Conservation (phyloP, 2,113 vertebrate genomes). For the Entosphenus tridentatus region DNA sequence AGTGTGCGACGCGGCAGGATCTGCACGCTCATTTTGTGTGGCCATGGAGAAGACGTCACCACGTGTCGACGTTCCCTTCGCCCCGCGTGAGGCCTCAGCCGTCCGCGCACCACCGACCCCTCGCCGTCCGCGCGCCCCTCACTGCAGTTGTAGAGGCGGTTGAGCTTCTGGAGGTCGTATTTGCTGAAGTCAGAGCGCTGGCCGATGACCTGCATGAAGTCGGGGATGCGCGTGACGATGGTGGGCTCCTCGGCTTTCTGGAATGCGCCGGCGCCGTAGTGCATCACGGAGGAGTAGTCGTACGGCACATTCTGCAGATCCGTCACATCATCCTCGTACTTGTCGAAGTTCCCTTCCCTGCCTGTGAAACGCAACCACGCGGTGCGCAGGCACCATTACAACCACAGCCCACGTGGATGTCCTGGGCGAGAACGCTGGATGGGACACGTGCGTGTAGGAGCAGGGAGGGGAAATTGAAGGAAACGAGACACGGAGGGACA, state of each 20-base stretch:
- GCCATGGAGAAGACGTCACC: background rate
- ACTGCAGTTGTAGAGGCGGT: conserved; percentile 64
- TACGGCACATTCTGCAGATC: conserved; percentile 45
- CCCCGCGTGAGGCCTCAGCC: too few species aligned
- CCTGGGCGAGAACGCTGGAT: too few species aligned
- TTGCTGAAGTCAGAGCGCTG: conserved; percentile 81
- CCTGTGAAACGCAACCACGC: conserved; percentile 19
- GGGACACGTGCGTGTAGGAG: too few species aligned
- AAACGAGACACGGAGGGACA: background rate
- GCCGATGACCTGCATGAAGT: conserved; percentile 57
- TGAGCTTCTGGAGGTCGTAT: conserved; percentile 49
- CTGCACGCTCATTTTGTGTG: background rate
- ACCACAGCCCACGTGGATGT: too few species aligned
- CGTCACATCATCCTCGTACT: conserved; percentile 25
- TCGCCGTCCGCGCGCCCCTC: conserved; percentile 14
- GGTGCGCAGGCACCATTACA: too few species aligned
- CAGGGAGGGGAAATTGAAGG: too few species aligned
- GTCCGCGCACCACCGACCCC: background rate
- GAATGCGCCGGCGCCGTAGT: conserved; percentile 58
- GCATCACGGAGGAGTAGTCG: conserved; percentile 64
- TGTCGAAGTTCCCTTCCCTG: conserved; percentile 42
- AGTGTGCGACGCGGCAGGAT: background rate
- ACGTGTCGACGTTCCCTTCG: background rate
- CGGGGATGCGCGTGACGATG: conserved; percentile 50
- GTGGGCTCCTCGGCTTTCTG: conserved; percentile 37